phyloP scores from a whole-genome alignment of 1,140 invertebrate species.

The Pseudomyrmex gracilis region DNA sequence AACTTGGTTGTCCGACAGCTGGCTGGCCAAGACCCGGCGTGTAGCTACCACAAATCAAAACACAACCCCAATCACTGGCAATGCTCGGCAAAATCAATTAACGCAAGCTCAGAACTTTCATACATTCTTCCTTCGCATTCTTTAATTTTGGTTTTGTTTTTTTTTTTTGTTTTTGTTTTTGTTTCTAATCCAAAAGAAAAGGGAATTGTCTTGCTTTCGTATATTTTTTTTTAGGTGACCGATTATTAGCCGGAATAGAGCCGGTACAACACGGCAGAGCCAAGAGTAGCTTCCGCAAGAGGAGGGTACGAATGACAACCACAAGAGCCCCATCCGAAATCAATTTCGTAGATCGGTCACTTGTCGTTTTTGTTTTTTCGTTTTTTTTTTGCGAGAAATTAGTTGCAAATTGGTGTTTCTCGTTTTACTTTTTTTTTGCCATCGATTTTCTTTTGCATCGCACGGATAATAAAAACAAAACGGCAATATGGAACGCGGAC shows the following conservation, averaged over 20 bases:
- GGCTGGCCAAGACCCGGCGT: slow-evolving; percentile 84
- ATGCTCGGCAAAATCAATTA: slow-evolving; percentile 68
- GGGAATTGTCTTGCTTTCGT: not conserved
- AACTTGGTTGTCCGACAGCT: slow-evolving; percentile 77
- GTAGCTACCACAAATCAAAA: slow-evolving; percentile 84
- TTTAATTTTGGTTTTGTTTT: not conserved
- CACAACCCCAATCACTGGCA: slow-evolving; percentile 86
- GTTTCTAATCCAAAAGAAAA: not conserved
- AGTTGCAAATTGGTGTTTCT: slow-evolving; percentile 5
- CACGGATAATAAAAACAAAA: slow-evolving; percentile 15
- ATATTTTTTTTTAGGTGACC: slow-evolving; percentile 72
- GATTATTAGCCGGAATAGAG: slow-evolving; percentile 80
- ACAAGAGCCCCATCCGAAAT: slow-evolving; percentile 59
- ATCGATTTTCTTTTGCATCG: not conserved
- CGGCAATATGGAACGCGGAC: slow-evolving; percentile 9
- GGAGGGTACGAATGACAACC: slow-evolving; percentile 60
- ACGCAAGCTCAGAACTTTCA: slow-evolving; percentile 43
- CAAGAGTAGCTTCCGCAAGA: not conserved
- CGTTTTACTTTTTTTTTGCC: not conserved
- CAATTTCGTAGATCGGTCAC: slow-evolving; percentile 46
- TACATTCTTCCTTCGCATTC: slow-evolving; percentile 36
- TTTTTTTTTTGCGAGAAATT: not conserved
- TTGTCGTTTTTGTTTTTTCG: slow-evolving; percentile 10
- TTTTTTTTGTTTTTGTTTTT: not conserved
- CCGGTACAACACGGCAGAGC: slow-evolving; percentile 83